These are phyloP conservation scores for Zaprionus inermis DNA, from an alignment of 1,140 invertebrate genomes.

Conservation along the genomic window DNA sequence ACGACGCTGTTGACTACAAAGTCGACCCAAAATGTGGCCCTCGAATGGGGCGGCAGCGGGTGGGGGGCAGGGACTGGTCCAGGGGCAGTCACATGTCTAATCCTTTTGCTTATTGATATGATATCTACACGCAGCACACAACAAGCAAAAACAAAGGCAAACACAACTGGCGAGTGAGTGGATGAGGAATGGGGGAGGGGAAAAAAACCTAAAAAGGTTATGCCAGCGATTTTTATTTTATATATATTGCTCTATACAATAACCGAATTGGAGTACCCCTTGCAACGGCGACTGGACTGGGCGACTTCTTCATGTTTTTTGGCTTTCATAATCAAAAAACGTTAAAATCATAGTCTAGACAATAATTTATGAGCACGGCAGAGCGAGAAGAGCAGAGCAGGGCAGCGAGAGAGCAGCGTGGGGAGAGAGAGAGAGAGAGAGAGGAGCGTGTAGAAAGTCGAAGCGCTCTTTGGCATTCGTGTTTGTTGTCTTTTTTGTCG, in stretches of 20 bases:
- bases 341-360: constrained; percentile 84
- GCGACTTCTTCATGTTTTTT: constrained; percentile 50
- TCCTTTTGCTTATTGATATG: constrained; percentile 83
- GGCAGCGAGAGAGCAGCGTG: background rate
- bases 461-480: background rate
- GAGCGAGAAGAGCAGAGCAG: background rate
- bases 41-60: constrained; percentile 10
- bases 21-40: constrained; percentile 55
- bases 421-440: background rate
- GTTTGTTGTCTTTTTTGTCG: constrained; percentile 54
- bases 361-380: constrained; percentile 82
- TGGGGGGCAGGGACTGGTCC: constrained; percentile 28
- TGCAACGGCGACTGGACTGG: no score
- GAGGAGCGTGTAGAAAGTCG: no score
- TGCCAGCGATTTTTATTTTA: constrained; percentile 75
- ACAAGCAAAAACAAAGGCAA: constrained; percentile 27
- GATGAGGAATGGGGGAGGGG: constrained; percentile 9
- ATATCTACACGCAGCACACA: constrained; percentile 68
- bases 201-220: constrained; percentile 52
- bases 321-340: constrained; percentile 84
- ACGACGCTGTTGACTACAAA: constrained; percentile 47
- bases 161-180: background rate
- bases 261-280: constrained; percentile 5
- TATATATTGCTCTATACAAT: constrained; percentile 59
- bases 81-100: constrained; percentile 77